Base-by-base conservation (phyloP, 2,888 invertebrate species). In the Agapetus fuscipes region DNA sequence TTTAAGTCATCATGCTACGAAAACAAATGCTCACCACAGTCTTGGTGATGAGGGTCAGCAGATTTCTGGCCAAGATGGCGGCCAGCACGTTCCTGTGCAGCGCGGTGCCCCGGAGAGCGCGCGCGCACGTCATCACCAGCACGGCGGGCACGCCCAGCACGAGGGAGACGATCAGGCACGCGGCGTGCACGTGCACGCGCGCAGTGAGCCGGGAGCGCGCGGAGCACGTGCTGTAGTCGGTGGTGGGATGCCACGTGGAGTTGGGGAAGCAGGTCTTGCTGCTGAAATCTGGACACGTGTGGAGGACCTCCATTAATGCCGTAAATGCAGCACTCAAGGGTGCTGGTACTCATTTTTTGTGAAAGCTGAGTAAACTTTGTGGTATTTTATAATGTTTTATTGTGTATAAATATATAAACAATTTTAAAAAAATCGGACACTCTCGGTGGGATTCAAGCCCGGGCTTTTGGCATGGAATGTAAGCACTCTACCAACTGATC, bases 71-170 rank as follows among this genome's bases (percentile, higher is more conserved):
- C 1, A 76, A 61, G 27, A 79, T 74, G 2, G 74, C 66, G 3
- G 74, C 62, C 2, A 80, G 58, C 17, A 80, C 56, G 52, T 78
- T 78, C 41, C 79, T 64, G 47, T 79, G 77, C 17, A 80, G 54
- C 1, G 64, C 64, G 1, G 76, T 66, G 10, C 67, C 60, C 27
- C 74, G 58, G 14, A 78, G 60, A 2, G 69, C 61, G 42, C 66
- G 68, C 53, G 74, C 77, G 45, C 61, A 57, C 46, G 71, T 58
- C 51, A 78, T 72, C 2, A 79, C 66, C 42, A 71, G 51, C 2
- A 77, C 61, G 0, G 78, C 76, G 0, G 79, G 78, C 1, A 74
- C 37, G 35, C 74, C 70, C 6, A 72, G 54, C 1, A 56, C 57
- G 16, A 70, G 63, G 7, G 78, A 74, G 37, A 75, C 53, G 1